phyloP scores from a whole-genome alignment of 2,888 invertebrate genomes.

The Ischnura elegans region DNA sequence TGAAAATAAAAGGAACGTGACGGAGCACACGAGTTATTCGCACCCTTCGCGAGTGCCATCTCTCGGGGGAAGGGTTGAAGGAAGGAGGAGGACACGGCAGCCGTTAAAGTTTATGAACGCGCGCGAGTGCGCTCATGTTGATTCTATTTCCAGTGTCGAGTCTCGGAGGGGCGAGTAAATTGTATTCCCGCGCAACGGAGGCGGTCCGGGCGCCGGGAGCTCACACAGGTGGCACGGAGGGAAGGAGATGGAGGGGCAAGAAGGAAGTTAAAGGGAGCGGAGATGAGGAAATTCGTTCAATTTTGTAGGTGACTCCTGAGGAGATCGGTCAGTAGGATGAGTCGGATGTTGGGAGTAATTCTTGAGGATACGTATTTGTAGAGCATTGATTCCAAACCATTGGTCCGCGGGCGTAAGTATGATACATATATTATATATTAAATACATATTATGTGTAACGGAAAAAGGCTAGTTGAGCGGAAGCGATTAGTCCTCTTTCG shows the following conservation, averaged over 20 bases:
- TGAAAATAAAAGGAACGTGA: neutral
- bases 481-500: no score
- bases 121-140: slow-evolving; percentile 12
- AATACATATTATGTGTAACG: no score
- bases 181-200: neutral
- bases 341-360: no score
- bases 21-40: neutral
- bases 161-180: neutral
- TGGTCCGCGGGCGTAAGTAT: no score
- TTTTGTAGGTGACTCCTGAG: no score
- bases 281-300: no score
- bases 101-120: slow-evolving; percentile 25
- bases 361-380: no score
- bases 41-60: neutral
- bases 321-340: no score
- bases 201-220: neutral
- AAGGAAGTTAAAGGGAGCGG: neutral
- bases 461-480: no score
- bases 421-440: no score
- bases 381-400: no score
- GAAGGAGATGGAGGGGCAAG: neutral
- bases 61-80: neutral
- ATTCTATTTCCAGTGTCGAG: neutral
- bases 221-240: neutral
- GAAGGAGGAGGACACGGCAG: neutral